Base-by-base conservation (phyloP, 2,797 vertebrate species). In the Bovichtus variegatus region DNA sequence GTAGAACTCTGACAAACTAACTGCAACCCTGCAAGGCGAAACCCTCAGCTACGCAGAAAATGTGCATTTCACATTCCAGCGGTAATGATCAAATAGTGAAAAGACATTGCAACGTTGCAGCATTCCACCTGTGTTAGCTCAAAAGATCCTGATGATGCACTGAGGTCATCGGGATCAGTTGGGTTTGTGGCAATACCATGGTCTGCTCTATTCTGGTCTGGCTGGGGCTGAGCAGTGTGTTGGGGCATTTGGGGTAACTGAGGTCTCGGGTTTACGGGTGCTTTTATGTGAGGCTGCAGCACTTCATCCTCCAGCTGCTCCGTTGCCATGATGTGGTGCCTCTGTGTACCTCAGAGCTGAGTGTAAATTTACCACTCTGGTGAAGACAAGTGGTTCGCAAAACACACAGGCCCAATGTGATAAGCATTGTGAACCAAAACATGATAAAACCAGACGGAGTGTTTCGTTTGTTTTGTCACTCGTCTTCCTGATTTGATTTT, bases 191-290 rank as follows among this genome's bases (percentile, higher is more conserved):
- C 90, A 90, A 91, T 79, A 84, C 87, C 75, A 64, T 80, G 81
- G 81, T 88, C 78, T 86, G 87, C 86, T 93, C 90, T 92, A 90
- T 91, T 94, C 91, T 91, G 93, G 93, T 94, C 87, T 85, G 85
- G 82, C 86, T 82, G 62, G 81, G 82, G 50, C 74, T 81, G 75
- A 74, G 64, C 57, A 71, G 50, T 71, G 21, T 64, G 55, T 71
- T 91, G 87, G 90, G 79, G 86, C 90, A 88, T 92, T 92, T 90
- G 92, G 93, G 92, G 91, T 91, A 84, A 91, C 84, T 93, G 92
- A 93, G 93, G 93, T 93, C 91, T 92, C 57, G 80, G 90, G 90
- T 93, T 91, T 92, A 91, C 65, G 81, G 89, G 90, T 87, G 89
- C 87, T 91, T 93, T 93, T 90, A 93, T 91, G 82, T 91, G 90